Evolutionary conservation across 2,113 vertebrate species (phyloP), one percentile per base, ranked within the genome.

Genomic region (Uria aalge): DNA sequence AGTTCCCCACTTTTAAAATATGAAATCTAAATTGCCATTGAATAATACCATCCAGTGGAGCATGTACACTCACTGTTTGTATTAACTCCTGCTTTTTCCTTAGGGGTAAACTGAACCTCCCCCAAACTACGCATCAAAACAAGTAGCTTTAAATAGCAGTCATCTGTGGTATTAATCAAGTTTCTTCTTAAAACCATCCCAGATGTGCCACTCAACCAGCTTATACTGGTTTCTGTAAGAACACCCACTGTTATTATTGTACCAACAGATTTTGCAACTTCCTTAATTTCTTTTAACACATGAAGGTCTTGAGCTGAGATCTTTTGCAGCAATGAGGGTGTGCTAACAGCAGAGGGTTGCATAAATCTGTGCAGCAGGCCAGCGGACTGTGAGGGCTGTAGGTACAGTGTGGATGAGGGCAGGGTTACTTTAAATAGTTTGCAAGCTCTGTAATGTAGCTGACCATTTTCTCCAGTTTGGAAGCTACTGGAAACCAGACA

Each of bases 131-230:
- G 69, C 91, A 95, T 93, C 95, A 94, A 95, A 97, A 95, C 14
- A 68, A 96, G 90, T 62, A 64, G 55, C 94, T 98, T 96, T 97
- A 94, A 95, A 96, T 96, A 97, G 89, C 93, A 94, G 80, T 97
- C 88, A 85, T 97, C 96, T 95, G 95, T 95, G 95, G 92, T 94
- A 97, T 97, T 97, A 97, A 97, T 95, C 96, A 97, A 97, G 90
- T 97, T 98, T 94, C 93, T 94, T 96, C 94, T 96, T 95, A 97
- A 97, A 98, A 97, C 83, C 94, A 85, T 97, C 95, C 96, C 97
- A 97, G 96, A 98, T 97, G 97, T 97, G 96, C 97, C 95, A 94
- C 94, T 98, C 95, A 96, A 96, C 95, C 92, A 96, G 97, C 85
- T 96, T 94, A 95, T 92, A 94, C 92, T 97, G 96, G 96, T 97